Conservation (phyloP, 2,888 invertebrate species). For the Heliconius ethilla region DNA sequence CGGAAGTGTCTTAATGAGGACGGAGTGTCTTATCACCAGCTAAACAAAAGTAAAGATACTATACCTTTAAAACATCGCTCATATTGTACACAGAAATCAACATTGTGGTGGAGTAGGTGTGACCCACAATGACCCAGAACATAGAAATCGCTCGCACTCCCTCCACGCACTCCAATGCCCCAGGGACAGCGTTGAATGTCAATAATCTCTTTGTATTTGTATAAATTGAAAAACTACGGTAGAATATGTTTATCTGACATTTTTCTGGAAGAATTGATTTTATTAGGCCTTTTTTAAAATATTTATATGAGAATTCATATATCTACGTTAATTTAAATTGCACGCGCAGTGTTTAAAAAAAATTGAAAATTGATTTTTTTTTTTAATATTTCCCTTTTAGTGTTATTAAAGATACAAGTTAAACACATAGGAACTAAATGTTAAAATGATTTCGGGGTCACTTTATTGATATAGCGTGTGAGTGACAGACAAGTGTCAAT, state of each 20-base stretch:
- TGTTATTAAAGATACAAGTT: too few species aligned
- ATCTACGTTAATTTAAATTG: neutral
- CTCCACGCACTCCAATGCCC: slow-evolving; percentile 70
- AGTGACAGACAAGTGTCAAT: too few species aligned
- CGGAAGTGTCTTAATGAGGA: too few species aligned
- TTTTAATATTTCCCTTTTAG: neutral
- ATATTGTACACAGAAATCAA: slow-evolving; percentile 25
- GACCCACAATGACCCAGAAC: slow-evolving; percentile 76
- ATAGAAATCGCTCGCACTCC: slow-evolving; percentile 74
- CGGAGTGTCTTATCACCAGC: too few species aligned
- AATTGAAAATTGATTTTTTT: neutral
- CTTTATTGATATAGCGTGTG: too few species aligned
- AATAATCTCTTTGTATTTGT: slow-evolving; percentile 69
- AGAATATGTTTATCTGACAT: slow-evolving; percentile 52
- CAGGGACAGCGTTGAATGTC: slow-evolving; percentile 57
- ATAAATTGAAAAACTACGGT: slow-evolving; percentile 60
- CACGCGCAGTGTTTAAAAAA: neutral
- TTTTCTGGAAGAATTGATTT: slow-evolving; percentile 52
- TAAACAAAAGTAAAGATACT: too few species aligned
- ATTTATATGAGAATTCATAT: neutral
- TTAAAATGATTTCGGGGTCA: too few species aligned
- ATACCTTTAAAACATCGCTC: slow-evolving; percentile 15
- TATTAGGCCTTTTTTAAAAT: neutral
- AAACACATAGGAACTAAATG: too few species aligned
- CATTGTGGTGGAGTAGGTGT: slow-evolving; percentile 55